Base-by-base conservation (phyloP, 1,140 invertebrate species). In the Macrosteles quadrilineatus region DNA sequence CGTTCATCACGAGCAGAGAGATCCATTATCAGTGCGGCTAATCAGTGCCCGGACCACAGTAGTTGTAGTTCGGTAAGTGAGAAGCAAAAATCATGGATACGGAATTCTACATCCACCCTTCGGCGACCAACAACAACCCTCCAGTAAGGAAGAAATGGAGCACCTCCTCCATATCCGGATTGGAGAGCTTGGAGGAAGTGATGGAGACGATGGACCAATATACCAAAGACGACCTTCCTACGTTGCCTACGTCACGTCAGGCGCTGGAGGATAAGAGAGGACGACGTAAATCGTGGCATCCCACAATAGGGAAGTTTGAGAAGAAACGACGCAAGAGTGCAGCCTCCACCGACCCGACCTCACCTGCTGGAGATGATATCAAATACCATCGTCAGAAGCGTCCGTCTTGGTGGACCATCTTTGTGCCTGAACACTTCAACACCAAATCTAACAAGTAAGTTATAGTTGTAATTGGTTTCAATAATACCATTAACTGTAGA, bases 371-470 rank as follows among this genome's bases (percentile, higher is more conserved):
- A 1, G 81, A 84, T n/a, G 73, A 79, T 1, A 81, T 78, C 6
- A 75, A 77, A 17, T 84, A 86, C 74, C 79, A 84, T 1, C 83
- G 90, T 19, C 89, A 91, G 76, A 91, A 92, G 76, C 83, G 91
- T 69, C 86, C 88, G 11, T 93, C 91, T 14, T 93, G 91, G 91
- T 93, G 91, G 91, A 92, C 92, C 77, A 90, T 92, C 30, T 91
- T 93, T 74, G 88, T 91, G 6, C 88, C 88, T 66, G 90, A 92
- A 75, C 77, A 87, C 78, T 81, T 86, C 67, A 87, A 57, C 2
- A 6, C 21, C 9, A 63, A 45, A 47, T 66, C 59, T n/a, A 23
- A 12, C 63, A 65, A 43, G 63, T 43, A 43, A 40, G 63, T 21
- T 71, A 45, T 36, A n/a, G n/a, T n/a, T n/a, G n/a, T n/a, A n/a